These are phyloP conservation scores for Pycnonotus jocosus DNA, from an alignment of 2,113 vertebrate species.

Conservation along the genomic window DNA sequence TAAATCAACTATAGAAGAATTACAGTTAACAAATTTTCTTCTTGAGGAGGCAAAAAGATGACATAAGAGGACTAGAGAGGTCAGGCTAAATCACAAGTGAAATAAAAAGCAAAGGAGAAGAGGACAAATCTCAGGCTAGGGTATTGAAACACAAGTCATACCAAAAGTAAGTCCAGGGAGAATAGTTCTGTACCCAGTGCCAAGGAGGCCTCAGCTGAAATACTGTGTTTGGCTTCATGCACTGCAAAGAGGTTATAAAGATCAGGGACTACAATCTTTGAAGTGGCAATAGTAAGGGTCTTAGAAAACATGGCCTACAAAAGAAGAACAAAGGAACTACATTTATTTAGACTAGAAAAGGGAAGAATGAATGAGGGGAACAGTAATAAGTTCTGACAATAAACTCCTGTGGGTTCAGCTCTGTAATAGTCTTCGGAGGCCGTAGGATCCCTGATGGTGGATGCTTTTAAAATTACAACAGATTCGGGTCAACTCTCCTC, in stretches of 20 bases:
- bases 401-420: background rate
- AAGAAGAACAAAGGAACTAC: background rate
- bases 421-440: background rate
- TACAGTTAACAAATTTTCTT: background rate
- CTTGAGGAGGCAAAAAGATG: background rate
- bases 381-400: background rate
- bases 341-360: background rate
- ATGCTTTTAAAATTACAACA: background rate
- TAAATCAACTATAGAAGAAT: background rate
- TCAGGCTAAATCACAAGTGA: background rate
- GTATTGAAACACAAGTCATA: background rate
- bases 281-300: background rate
- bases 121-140: background rate
- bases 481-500: background rate
- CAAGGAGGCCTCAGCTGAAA: background rate
- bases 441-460: background rate
- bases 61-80: background rate
- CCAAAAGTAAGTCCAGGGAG: background rate
- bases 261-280: background rate
- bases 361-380: background rate
- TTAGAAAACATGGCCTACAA: background rate
- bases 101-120: background rate
- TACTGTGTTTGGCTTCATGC: background rate
- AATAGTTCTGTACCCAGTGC: background rate
- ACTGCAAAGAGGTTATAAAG: background rate